Conservation (phyloP, 2,113 vertebrate species). For the Cyphomyrus plagiostoma region DNA sequence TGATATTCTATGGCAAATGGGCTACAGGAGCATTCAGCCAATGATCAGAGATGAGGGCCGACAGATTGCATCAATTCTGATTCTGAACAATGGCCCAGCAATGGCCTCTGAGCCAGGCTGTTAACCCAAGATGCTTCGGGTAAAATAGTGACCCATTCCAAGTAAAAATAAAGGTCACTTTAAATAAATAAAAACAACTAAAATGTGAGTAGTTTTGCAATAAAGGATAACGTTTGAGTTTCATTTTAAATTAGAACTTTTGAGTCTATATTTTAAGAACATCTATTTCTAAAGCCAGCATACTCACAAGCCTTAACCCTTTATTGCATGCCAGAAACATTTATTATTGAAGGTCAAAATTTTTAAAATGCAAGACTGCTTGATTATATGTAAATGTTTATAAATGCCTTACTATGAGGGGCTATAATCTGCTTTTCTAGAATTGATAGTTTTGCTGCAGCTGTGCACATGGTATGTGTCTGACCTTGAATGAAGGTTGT, state of each 20-base stretch:
- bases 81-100: not conserved
- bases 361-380: not conserved
- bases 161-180: not conserved
- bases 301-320: not conserved
- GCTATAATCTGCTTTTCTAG: not conserved
- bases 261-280: not conserved
- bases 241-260: not conserved
- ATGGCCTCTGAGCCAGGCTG: not conserved
- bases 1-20: not conserved
- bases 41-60: not conserved
- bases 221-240: not conserved
- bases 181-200: not conserved
- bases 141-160: not conserved
- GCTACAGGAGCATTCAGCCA: not conserved
- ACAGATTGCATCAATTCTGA: not conserved
- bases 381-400: not conserved
- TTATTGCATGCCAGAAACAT: not conserved
- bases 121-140: not conserved
- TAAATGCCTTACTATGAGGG: not conserved
- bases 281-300: too few species aligned
- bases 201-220: not conserved
- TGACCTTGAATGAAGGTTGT: constrained; percentile 55
- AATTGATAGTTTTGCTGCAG: not conserved
- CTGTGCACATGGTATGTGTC: constrained; percentile 6
- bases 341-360: not conserved